phyloP scores from a whole-genome alignment of 1,140 invertebrate genomes.

The Fopius arisanus region DNA sequence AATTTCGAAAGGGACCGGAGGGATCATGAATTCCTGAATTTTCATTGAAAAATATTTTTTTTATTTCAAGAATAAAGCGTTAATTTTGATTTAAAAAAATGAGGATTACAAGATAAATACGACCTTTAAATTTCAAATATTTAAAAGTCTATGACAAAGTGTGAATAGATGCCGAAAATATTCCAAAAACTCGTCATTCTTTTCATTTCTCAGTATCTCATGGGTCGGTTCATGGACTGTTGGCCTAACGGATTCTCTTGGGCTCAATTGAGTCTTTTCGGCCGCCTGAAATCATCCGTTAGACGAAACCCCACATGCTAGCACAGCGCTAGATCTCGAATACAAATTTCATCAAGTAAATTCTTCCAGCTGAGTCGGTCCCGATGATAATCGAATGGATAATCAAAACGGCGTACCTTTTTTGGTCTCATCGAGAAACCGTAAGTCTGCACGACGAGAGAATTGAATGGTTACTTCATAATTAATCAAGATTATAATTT shows the following conservation, averaged over 20 bases:
- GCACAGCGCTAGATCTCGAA: neutral
- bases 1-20: no score
- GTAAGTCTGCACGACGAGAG: neutral
- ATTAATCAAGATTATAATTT: no score
- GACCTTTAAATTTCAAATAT: no score
- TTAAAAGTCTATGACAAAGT: no score
- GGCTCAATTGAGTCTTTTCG: neutral
- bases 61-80: no score
- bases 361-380: neutral
- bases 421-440: neutral
- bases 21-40: no score
- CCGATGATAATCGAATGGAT: neutral
- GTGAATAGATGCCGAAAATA: no score
- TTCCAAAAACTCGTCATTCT: neutral
- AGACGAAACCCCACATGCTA: neutral
- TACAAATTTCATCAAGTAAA: neutral
- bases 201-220: neutral
- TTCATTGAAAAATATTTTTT: no score
- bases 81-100: no score
- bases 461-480: no score
- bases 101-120: no score
- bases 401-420: neutral
- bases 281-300: neutral
- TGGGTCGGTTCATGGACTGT: neutral
- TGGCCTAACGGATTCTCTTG: neutral